Base-by-base conservation (phyloP, 2,888 invertebrate species). In the Polymixis lichenea region DNA sequence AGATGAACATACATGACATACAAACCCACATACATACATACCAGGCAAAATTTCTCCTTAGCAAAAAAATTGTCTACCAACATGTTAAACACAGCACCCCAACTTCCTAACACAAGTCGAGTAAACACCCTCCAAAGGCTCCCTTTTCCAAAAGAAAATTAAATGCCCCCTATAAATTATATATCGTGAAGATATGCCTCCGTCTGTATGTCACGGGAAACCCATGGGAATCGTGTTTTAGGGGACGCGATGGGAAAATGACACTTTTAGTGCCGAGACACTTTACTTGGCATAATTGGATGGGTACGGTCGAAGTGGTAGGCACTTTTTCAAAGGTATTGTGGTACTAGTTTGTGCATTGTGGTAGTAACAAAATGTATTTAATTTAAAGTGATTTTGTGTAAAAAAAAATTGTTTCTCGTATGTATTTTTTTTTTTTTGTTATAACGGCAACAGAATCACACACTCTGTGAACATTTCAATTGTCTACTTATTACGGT, bases 151-250 rank as follows among this genome's bases (percentile, higher is more conserved):
- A 55, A 78, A 77, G 73, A 82, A 86, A 86, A 84, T 87, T 67
- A 87, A 87, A 80, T 80, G 79, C 55, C 68, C 68, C 66, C 74
- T 60, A 84, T 86, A 86, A 86, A 86, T 84, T 84, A 82, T 86
- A 86, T 68, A 72, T 68, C 25, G 72, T 62, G n/a, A 61, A 65
- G 83, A 70, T 61, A 73, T 68, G 60, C 69, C 32, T 55, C 28
- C 55, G 32, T 73, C 32, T 78, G 43, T 58, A 38, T 73, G 84
- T 73, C 69, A 38, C 4, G 60, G 65, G 17, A 58, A 22, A 7
- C 69, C 83, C 84, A 70, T 51, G 81, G 81, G 81, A 67, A 32
- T 61, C 17, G 13, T 73, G 28, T 55, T 15, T 49, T 13, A 61
- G 65, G 66, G 84, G 58, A 28, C 28, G 43, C 25, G n/a, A 53